Percentiles rank a stretch among this genome's conserved stretches.
Evolutionary conservation across 1,140 invertebrate genomes (phyloP).

Genomic region (Pollicipes pollicipes): DNA sequence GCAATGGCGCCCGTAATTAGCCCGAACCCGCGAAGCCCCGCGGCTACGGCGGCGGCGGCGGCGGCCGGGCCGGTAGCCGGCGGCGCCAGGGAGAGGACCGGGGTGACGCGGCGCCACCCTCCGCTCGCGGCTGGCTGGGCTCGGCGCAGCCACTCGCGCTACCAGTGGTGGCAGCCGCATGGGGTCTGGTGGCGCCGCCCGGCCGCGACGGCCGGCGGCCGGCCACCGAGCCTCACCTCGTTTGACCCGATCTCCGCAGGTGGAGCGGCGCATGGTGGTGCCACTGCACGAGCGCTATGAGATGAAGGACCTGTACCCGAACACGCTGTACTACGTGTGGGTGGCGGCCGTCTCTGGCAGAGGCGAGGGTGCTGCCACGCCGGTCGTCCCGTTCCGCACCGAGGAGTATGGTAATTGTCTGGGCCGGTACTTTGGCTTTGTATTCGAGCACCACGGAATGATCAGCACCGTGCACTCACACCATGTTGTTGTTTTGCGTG

Average conservation of each 20-base stretch:
- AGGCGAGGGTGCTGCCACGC: slow-evolving; percentile 84
- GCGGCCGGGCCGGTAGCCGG: too few species aligned
- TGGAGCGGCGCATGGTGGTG: slow-evolving; percentile 48
- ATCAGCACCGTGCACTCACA: background rate
- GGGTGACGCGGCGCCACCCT: too few species aligned
- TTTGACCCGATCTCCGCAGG: slow-evolving; percentile 26
- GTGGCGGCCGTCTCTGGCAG: slow-evolving; percentile 73
- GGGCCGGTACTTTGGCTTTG: background rate
- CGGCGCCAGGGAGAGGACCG: too few species aligned
- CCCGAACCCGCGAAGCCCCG: too few species aligned
- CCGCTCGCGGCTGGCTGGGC: too few species aligned
- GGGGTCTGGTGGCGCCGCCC: too few species aligned
- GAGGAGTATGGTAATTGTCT: slow-evolving; percentile 83
- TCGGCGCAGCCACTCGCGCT: too few species aligned
- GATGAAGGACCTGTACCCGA: slow-evolving; percentile 72
- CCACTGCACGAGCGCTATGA: slow-evolving; percentile 63
- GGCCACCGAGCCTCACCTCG: too few species aligned
- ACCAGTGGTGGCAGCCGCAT: too few species aligned
- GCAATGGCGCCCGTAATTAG: too few species aligned
- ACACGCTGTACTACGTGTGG: slow-evolving; percentile 91
- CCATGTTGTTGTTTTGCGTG: background rate
- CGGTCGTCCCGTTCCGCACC: slow-evolving; percentile 80
- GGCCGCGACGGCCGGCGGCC: too few species aligned
- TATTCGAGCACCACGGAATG: background rate
- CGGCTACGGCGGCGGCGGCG: too few species aligned